These are phyloP conservation scores for Montipora capitata DNA, from an alignment of 92 coral and sea anemone genomes.

Conservation along the genomic window DNA sequence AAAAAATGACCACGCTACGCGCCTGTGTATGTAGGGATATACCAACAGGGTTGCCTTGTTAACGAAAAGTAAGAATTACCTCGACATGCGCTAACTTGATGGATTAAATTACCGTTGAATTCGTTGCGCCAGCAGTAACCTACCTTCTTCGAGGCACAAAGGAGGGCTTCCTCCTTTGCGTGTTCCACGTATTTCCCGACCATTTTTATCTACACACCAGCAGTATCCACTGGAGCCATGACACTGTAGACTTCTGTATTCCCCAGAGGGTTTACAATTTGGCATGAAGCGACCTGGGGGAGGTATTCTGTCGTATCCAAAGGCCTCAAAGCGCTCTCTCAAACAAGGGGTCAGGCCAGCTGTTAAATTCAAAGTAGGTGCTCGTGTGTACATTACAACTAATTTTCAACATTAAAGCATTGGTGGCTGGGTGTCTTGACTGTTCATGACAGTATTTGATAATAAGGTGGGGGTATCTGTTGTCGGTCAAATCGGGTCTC, in stretches of 20 bases:
- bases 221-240: slow-evolving; percentile 79
- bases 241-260: slow-evolving; percentile 87
- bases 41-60: no score
- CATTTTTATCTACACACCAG: slow-evolving; percentile 89
- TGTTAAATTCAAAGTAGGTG: neutral
- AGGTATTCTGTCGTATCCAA: slow-evolving; percentile 52
- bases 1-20: no score
- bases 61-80: neutral
- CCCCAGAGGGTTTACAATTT: slow-evolving; percentile 79
- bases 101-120: no score
- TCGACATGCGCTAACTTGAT: neutral
- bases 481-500: no score
- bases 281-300: slow-evolving; percentile 80
- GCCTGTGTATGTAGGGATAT: no score
- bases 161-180: slow-evolving; percentile 75
- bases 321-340: slow-evolving; percentile 77
- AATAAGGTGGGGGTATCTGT: no score
- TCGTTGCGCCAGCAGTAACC: neutral
- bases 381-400: no score
- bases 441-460: neutral
- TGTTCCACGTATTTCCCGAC: slow-evolving; percentile 86
- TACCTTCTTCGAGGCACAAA: slow-evolving; percentile 73
- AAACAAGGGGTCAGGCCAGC: slow-evolving; percentile 89
- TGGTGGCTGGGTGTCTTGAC: neutral
- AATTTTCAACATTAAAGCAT: neutral